Percentiles rank a stretch among this genome's conserved stretches.
These are phyloP conservation scores for Actinia tenebrosa DNA, from an alignment of 64 coral and sea anemone genomes.

Conservation along the genomic window DNA sequence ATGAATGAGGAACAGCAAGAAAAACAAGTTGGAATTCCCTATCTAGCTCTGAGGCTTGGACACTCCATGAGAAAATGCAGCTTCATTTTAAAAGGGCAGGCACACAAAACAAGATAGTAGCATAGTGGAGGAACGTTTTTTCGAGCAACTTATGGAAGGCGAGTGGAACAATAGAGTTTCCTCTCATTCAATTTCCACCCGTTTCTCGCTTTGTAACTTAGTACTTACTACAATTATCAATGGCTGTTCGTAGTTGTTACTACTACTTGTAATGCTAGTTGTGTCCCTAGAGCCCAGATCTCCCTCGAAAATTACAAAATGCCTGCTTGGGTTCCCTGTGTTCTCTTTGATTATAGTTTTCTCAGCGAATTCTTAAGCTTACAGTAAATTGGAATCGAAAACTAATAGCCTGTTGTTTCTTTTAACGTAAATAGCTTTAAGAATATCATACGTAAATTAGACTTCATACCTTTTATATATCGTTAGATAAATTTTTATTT, in stretches of 20 bases:
- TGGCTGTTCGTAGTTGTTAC: not conserved
- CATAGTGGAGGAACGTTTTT: not conserved
- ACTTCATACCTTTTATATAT: no score
- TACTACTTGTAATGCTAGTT: constrained; percentile 8
- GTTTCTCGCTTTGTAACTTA: not conserved
- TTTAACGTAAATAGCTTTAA: no score
- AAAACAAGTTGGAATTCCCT: constrained; percentile 25
- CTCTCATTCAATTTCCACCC: not conserved
- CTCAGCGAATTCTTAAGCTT: constrained; percentile 1
- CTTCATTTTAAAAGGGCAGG: not conserved
- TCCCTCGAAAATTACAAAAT: constrained; percentile 2
- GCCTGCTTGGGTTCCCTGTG: constrained; percentile 8
- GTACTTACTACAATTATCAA: not conserved
- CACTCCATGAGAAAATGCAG: not conserved
- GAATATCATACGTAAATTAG: no score
- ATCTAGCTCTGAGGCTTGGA: not conserved
- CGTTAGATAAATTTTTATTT: no score
- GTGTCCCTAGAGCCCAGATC: constrained; percentile 1
- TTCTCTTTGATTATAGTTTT: not conserved
- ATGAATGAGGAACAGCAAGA: constrained; percentile 30
- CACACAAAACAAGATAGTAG: not conserved
- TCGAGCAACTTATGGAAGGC: not conserved
- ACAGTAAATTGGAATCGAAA: constrained; percentile 1
- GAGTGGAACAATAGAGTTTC: constrained; percentile 22
- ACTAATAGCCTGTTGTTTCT: constrained; percentile 9